A percentile compares a stretch with the other conserved stretches of the same genome.
Conservation (phyloP, 2,113 vertebrate genomes). For the Phaethornis superciliosus region DNA sequence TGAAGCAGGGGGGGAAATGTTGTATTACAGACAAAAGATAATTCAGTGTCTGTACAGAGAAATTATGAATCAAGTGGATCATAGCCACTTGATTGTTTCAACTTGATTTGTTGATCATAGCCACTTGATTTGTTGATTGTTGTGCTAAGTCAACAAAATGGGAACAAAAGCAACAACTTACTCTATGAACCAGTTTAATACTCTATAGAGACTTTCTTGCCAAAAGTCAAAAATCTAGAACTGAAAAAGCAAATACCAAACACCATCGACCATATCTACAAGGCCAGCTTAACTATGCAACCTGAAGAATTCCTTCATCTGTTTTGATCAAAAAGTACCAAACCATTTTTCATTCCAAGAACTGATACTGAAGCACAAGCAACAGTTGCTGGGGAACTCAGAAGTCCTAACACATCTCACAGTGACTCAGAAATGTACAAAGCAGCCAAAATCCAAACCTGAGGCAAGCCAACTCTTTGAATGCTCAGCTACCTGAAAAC, state of each 20-base stretch:
- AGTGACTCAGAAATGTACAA: neutral
- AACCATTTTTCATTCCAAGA: neutral
- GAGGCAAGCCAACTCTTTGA: rapidly evolving
- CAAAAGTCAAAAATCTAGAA: neutral
- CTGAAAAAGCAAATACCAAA: neutral
- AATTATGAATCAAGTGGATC: neutral
- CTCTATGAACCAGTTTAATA: neutral
- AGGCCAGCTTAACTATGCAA: neutral
- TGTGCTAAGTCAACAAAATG: neutral
- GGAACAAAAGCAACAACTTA: neutral
- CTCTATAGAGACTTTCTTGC: neutral
- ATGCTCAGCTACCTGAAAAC: neutral
- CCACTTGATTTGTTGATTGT: no score
- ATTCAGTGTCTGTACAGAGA: neutral
- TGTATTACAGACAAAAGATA: neutral
- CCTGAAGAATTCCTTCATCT: neutral
- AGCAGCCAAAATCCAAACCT: neutral
- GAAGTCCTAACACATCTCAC: neutral
- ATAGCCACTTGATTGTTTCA: no score
- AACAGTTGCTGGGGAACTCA: neutral
- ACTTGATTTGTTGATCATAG: no score
- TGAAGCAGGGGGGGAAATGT: neutral
- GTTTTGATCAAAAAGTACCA: neutral
- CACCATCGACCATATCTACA: neutral
- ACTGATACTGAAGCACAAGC: neutral